These are phyloP conservation scores for Octomys mimax DNA, from an alignment of 2,797 vertebrate genomes.

Conservation along the genomic window DNA sequence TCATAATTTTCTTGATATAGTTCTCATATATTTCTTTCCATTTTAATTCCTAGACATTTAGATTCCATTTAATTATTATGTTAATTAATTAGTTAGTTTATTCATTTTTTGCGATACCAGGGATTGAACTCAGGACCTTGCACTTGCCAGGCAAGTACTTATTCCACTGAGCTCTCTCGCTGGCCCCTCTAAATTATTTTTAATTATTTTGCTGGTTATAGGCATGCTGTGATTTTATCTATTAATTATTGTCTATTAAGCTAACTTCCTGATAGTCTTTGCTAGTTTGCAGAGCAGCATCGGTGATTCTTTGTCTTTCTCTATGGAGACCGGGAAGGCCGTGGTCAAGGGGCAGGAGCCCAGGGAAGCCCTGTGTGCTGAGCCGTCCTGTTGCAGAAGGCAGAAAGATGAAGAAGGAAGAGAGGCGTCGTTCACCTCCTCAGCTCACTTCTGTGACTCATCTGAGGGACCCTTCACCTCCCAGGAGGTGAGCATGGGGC, in stretches of 20 bases:
- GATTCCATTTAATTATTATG: background rate
- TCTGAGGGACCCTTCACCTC: background rate
- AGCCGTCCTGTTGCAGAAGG: background rate
- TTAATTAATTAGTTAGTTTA: background rate
- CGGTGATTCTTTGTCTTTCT: background rate
- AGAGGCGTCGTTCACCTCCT: background rate
- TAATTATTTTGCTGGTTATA: background rate
- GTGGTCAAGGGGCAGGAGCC: background rate
- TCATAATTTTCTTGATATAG: background rate
- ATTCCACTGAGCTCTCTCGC: no score
- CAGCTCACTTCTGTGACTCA: background rate
- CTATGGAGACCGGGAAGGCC: background rate
- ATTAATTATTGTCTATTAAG: background rate
- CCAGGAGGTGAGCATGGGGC: background rate
- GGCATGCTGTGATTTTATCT: background rate
- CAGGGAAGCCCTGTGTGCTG: background rate
- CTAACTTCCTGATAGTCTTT: conserved; percentile 30
- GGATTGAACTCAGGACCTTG: no score
- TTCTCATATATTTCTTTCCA: background rate
- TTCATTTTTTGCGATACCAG: no score
- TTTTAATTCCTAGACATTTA: background rate
- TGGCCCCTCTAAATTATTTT: background rate
- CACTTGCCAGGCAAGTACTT: no score
- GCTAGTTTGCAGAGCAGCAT: background rate
- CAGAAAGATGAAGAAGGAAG: background rate